phyloP scores from a whole-genome alignment of 2,797 vertebrate genomes.

The Carapus acus region DNA sequence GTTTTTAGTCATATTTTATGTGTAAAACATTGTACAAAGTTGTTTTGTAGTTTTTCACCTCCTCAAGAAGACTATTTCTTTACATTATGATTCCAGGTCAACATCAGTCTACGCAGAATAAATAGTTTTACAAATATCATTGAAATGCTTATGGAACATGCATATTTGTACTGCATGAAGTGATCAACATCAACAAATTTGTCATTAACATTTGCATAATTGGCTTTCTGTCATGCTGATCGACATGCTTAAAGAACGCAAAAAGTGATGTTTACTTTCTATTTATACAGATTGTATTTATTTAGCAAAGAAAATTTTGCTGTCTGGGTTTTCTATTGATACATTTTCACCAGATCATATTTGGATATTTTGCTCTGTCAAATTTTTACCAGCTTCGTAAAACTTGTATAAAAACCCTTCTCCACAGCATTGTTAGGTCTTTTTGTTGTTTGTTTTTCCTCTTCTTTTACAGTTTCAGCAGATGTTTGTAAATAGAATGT shows the following conservation, averaged over 20 bases:
- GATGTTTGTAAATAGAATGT: constrained; percentile 67
- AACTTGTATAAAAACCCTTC: too few relatives aligned
- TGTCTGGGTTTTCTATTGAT: constrained; percentile 14
- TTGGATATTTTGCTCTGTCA: constrained; percentile 10
- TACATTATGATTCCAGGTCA: constrained; percentile 9
- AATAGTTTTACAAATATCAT: constrained; percentile 20
- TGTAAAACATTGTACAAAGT: neutral
- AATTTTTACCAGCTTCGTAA: constrained; percentile 30
- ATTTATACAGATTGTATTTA: constrained; percentile 66
- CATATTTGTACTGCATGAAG: too few relatives aligned
- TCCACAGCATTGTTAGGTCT: constrained; percentile 43
- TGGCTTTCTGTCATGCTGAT: constrained; percentile 16
- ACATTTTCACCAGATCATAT: constrained; percentile 32
- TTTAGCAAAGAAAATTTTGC: constrained; percentile 45
- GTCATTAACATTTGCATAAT: constrained; percentile 9
- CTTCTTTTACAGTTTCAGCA: constrained; percentile 53
- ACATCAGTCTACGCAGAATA: constrained; percentile 20
- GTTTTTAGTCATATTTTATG: neutral
- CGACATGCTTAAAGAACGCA: constrained; percentile 27
- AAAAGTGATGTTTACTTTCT: constrained; percentile 32
- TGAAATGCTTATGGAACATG: constrained; percentile 11
- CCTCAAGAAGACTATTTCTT: constrained; percentile 10
- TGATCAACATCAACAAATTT: too few relatives aligned
- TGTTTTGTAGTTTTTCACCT: constrained; percentile 25
- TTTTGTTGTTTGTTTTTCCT: constrained; percentile 35